Evolutionary conservation across 2,113 vertebrate genomes (phyloP).

Genomic region (Tapirus terrestris): DNA sequence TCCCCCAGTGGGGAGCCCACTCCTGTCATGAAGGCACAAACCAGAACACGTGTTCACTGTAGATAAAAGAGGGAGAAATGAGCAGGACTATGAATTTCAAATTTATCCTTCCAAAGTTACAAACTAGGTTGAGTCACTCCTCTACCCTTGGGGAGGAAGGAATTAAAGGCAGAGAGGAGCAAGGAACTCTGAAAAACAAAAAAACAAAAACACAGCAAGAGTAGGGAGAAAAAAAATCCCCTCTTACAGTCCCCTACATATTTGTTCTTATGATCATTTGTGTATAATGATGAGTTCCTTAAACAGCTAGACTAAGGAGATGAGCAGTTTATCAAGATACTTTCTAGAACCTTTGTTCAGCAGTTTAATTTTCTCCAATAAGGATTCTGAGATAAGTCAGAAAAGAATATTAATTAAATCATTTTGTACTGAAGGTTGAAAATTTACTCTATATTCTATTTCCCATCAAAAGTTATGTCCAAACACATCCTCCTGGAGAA

Average conservation of each 20-base stretch:
- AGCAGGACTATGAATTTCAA: not conserved
- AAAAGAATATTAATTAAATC: slow-evolving; percentile 34
- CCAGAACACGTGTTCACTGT: not conserved
- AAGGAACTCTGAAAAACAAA: not conserved
- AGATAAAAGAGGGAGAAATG: not conserved
- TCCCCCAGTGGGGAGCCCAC: not conserved
- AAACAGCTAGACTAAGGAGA: not conserved
- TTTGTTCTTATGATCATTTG: not conserved
- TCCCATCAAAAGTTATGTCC: not conserved
- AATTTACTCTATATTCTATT: not conserved
- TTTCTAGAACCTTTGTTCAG: not conserved
- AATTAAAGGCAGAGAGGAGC: not conserved
- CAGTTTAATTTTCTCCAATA: not conserved
- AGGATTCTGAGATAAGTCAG: not conserved
- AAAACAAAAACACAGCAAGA: not conserved
- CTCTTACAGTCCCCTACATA: not conserved
- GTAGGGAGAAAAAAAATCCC: not conserved
- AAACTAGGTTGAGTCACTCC: not conserved
- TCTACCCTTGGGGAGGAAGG: not conserved
- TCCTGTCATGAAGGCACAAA: not conserved
- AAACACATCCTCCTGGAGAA: not conserved
- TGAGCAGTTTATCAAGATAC: not conserved
- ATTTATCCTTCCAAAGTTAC: not conserved
- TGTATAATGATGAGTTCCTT: not conserved
- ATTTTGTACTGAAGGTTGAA: not conserved